Base-by-base conservation (phyloP, 2,888 invertebrate genomes). In the Schizaphis graminum region DNA sequence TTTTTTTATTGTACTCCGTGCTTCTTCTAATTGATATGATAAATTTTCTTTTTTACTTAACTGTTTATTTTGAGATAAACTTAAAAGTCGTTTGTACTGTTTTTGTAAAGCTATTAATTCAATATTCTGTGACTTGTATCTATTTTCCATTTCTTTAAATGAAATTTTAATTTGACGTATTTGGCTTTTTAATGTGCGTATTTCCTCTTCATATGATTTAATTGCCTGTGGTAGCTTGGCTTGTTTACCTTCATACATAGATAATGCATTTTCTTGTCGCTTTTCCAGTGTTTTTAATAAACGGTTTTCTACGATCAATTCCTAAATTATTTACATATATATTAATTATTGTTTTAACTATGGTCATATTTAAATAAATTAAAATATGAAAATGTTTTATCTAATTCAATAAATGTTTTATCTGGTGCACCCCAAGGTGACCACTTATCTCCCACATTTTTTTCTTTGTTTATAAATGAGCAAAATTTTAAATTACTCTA, bases 151-250 rank as follows among this genome's bases (percentile, higher is more conserved):
- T 91, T 95, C 95, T 47, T 95, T 93, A 91, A 95, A 95, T 41
- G 95, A 94, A 49, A 92, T 94, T 94, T 95, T 95, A 77, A 95
- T 92, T 95, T 95, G 94, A 21, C 94, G 94, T 89, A 93, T 77
- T 89, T n/a, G 53, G 28, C 61, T 89, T 57, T 94, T 88, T 56
- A 85, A 85, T 21, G 35, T 84, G 24, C 98, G 96, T 94, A 98
- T 96, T 96, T 98, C 98, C 95, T 98, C 98, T 95, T 97, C 97
- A 96, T 98, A 98, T 0, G 98, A 97, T 96, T 97, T 97, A 84
- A 98, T 96, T 8, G 98, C 96, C 95, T 97, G 97, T 0, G 98
- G 98, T 91, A 98, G 96, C 95, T 98, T 98, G 0, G 98, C 98
- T 95, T 97, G 97, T 3, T 97, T 97, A 57, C 97, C 97, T 96